phyloP scores from a whole-genome alignment of 2,888 invertebrate genomes.

The Mechanitis mazaeus region DNA sequence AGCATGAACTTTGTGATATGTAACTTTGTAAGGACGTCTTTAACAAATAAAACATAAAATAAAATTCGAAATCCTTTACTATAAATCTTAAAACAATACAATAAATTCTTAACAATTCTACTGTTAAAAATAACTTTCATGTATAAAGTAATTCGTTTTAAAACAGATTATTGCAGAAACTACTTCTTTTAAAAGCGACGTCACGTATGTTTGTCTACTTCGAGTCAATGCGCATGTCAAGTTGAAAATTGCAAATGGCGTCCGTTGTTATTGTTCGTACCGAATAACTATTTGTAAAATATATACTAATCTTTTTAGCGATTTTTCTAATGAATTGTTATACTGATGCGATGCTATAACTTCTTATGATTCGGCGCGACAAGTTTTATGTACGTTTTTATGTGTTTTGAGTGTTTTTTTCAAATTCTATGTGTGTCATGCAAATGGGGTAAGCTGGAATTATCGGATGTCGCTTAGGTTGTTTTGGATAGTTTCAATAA shows the following conservation, averaged over 20 bases:
- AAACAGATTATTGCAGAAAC: conserved; percentile 7
- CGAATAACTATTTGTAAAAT: conserved; percentile 84
- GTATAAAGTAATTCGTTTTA: background rate
- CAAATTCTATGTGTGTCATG: conserved; percentile 83
- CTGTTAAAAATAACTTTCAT: background rate
- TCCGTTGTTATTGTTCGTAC: conserved; percentile 99
- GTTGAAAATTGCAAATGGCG: conserved; percentile 98
- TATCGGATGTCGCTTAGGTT: conserved; percentile 77
- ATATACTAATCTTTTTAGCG: conserved; percentile 81
- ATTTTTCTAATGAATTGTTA: conserved; percentile 77
- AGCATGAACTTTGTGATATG: conserved; percentile 55
- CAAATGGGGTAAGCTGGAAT: conserved; percentile 83
- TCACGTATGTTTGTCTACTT: conserved; percentile 66
- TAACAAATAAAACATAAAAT: conserved; percentile 1
- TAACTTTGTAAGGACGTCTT: conserved; percentile 49
- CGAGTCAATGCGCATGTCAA: conserved; percentile 83
- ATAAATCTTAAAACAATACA: background rate
- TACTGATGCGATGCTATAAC: conserved; percentile 72
- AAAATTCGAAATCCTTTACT: background rate
- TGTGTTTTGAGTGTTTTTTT: conserved; percentile 76
- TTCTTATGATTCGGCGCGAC: conserved; percentile 69
- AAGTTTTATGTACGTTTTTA: conserved; percentile 72
- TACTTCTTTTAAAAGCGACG: conserved; percentile 51
- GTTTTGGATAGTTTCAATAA: conserved; percentile 75
- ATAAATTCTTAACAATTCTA: background rate